These are phyloP conservation scores for Anableps anableps DNA, from an alignment of 2,797 vertebrate species.

Conservation along the genomic window DNA sequence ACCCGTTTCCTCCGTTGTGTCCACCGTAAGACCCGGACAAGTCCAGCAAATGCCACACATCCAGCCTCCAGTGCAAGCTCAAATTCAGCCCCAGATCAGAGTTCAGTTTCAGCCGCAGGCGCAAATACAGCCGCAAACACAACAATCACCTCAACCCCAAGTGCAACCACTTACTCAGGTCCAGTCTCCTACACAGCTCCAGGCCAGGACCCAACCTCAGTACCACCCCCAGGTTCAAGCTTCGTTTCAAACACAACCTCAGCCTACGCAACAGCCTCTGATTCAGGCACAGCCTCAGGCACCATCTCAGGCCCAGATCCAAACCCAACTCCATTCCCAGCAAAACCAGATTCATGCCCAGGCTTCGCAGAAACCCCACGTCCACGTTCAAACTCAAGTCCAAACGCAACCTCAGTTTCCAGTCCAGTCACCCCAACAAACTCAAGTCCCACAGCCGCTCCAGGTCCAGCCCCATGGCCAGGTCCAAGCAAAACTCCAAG, in stretches of 20 bases:
- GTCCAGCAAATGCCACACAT: slow-evolving; percentile 7
- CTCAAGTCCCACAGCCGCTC: slow-evolving; percentile 63
- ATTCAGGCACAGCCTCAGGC: slow-evolving; percentile 48
- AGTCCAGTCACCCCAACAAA: slow-evolving; percentile 54
- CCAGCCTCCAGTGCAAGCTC: slow-evolving; percentile 55
- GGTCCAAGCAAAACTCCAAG: slow-evolving; percentile 71
- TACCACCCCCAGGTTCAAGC: slow-evolving; percentile 58
- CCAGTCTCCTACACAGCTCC: slow-evolving; percentile 54
- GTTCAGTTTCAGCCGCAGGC: slow-evolving; percentile 67
- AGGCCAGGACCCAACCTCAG: slow-evolving; percentile 58
- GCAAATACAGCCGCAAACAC: slow-evolving; percentile 50
- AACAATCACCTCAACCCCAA: slow-evolving; percentile 24
- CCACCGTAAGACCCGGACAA: slow-evolving; percentile 48
- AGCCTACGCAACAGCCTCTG: slow-evolving; percentile 41
- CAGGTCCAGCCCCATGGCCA: slow-evolving; percentile 68
- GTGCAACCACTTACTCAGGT: slow-evolving; percentile 56
- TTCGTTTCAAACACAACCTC: slow-evolving; percentile 57
- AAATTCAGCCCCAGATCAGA: slow-evolving; percentile 54
- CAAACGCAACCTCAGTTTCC: slow-evolving; percentile 68
- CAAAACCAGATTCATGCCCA: slow-evolving; percentile 59
- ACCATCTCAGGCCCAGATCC: slow-evolving; percentile 43
- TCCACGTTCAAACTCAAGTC: slow-evolving; percentile 50
- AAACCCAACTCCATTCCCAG: slow-evolving; percentile 53
- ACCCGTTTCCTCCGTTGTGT: slow-evolving; percentile 58
- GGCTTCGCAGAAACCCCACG: slow-evolving; percentile 46